These are phyloP conservation scores for Drosophila repletoides DNA, from an alignment of 1,140 invertebrate species.

Conservation along the genomic window DNA sequence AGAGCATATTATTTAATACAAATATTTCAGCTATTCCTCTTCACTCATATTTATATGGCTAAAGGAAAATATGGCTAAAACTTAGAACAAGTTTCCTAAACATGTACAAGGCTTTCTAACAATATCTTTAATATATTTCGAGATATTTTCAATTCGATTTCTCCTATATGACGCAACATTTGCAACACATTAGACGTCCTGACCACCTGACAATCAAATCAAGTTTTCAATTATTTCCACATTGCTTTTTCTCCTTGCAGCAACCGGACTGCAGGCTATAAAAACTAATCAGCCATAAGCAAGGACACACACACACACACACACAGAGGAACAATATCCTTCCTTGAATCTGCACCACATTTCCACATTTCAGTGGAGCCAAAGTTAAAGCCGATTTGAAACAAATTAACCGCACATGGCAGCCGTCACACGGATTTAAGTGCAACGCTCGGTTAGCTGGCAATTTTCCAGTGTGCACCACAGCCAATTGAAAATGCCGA, in stretches of 20 bases:
- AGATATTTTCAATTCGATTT: too few relatives aligned
- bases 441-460: slow-evolving; percentile 58
- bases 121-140: too few relatives aligned
- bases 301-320: not conserved
- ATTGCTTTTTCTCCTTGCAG: not conserved
- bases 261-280: slow-evolving; percentile 15
- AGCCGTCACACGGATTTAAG: slow-evolving; percentile 58
- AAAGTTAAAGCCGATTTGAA: slow-evolving; percentile 58
- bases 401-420: slow-evolving; percentile 72
- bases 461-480: slow-evolving; percentile 54
- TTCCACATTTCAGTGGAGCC: not conserved
- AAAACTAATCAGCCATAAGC: slow-evolving; percentile 27
- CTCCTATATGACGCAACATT: too few relatives aligned
- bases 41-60: too few relatives aligned
- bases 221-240: not conserved
- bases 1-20: too few relatives aligned
- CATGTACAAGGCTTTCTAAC: too few relatives aligned
- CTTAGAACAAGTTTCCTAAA: too few relatives aligned
- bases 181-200: too few relatives aligned
- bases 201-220: too few relatives aligned
- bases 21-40: not conserved
- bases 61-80: too few relatives aligned
- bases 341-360: slow-evolving; percentile 2
- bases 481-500: slow-evolving; percentile 50
- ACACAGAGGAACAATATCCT: slow-evolving; percentile 11